These are phyloP conservation scores for Alethe castanea DNA, from an alignment of 2,113 vertebrate species.

Conservation along the genomic window DNA sequence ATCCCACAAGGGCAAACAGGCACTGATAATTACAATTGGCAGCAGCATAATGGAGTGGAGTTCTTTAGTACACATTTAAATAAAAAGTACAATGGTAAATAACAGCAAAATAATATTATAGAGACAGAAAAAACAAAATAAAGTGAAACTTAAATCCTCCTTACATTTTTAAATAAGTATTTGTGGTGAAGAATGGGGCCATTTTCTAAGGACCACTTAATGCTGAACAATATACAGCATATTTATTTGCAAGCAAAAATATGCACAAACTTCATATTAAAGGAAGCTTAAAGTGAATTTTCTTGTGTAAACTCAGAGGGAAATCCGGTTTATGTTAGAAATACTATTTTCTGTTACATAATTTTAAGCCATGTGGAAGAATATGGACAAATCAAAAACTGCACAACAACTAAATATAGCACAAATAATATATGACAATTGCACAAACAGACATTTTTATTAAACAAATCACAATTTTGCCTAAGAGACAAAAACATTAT, in stretches of 20 bases:
- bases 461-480: neutral
- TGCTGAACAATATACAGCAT: neutral
- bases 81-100: slow-evolving; percentile 49
- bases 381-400: neutral
- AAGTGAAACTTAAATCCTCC: slow-evolving; percentile 21
- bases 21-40: slow-evolving; percentile 99
- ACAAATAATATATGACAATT: neutral
- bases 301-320: neutral
- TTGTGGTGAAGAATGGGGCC: neutral
- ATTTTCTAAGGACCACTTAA: neutral
- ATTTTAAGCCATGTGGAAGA: neutral
- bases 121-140: slow-evolving; percentile 55
- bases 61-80: slow-evolving; percentile 78
- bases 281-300: neutral
- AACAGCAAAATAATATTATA: slow-evolving; percentile 22
- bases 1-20: slow-evolving; percentile 98
- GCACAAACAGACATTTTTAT: neutral
- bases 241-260: neutral
- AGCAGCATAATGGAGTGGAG: slow-evolving; percentile 96
- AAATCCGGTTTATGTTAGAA: neutral
- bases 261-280: neutral
- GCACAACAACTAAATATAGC: neutral
- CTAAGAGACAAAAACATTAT: neutral
- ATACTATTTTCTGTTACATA: neutral
- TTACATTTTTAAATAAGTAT: neutral